Evolutionary conservation across 35 echinoderm and acorn worm genomes (phyloP).

Genomic region (Antedon bifida): DNA sequence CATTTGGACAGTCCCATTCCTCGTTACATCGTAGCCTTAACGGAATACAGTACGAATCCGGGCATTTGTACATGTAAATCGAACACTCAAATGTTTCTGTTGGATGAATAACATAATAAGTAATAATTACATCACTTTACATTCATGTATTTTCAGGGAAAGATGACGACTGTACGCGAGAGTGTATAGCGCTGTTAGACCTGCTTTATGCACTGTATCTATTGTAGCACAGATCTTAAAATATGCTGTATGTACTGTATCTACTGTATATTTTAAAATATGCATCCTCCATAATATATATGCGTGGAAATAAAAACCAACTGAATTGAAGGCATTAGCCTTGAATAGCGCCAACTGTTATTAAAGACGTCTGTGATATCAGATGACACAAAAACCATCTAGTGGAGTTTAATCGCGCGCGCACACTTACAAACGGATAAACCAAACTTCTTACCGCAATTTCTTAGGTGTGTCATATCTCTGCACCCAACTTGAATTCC

Average conservation of each 20-base stretch:
- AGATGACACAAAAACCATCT: not conserved
- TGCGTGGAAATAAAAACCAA: not conserved
- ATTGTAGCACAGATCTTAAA: too few species aligned
- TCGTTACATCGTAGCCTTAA: conserved; percentile 25
- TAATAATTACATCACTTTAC: not conserved
- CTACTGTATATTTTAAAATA: too few species aligned
- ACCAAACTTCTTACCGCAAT: conserved; percentile 39
- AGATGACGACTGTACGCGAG: not conserved
- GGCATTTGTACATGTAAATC: conserved; percentile 30
- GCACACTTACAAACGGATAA: not conserved
- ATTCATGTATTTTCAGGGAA: not conserved
- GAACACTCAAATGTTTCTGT: conserved; percentile 36
- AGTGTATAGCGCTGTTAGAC: too few species aligned
- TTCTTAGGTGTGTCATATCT: conserved; percentile 25
- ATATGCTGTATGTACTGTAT: too few species aligned
- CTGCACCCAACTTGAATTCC: conserved; percentile 22
- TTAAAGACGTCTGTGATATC: not conserved
- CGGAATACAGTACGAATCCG: conserved; percentile 53
- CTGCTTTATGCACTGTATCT: too few species aligned
- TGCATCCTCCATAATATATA: too few species aligned
- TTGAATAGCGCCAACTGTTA: not conserved
- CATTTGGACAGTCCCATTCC: conserved; percentile 29
- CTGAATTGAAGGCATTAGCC: not conserved
- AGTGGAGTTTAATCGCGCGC: not conserved
- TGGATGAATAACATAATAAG: not conserved